Conservation (phyloP, 2,797 vertebrate species). For the Paratrypauchen microcephalus region DNA sequence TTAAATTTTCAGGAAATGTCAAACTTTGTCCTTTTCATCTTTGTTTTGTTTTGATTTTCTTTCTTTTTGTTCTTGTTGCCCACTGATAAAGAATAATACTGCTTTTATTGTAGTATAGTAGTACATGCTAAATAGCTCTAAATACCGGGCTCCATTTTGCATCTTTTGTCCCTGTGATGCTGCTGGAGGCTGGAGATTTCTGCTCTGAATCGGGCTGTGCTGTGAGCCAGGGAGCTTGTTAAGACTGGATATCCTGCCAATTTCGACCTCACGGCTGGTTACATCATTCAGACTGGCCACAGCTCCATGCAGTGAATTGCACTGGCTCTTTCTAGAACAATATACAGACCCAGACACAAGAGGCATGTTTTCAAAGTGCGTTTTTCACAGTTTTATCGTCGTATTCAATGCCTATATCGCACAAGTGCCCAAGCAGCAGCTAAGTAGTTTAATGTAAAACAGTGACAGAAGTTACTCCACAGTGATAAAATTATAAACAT, state of each 20-base stretch:
- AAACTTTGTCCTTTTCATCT: too few species aligned
- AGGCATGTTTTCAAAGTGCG: neutral
- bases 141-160: neutral
- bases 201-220: neutral
- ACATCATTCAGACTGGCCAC: conserved; percentile 1
- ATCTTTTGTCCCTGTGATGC: neutral
- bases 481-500: neutral
- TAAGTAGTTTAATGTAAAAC: neutral
- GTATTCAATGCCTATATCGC: neutral
- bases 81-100: neutral
- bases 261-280: neutral
- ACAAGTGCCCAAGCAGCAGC: neutral
- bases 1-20: too few species aligned
- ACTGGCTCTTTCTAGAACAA: too few species aligned
- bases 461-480: neutral
- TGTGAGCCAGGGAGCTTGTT: neutral
- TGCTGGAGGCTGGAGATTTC: conserved; percentile 20
- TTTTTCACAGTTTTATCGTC: neutral
- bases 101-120: neutral
- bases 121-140: neutral
- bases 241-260: conserved; percentile 10
- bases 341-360: neutral
- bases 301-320: conserved; percentile 4
- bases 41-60: too few species aligned
- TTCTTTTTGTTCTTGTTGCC: neutral